Percentiles rank a stretch among this genome's conserved stretches.
phyloP scores from a whole-genome alignment of 2,888 invertebrate species.

The Dioctria linearis region DNA sequence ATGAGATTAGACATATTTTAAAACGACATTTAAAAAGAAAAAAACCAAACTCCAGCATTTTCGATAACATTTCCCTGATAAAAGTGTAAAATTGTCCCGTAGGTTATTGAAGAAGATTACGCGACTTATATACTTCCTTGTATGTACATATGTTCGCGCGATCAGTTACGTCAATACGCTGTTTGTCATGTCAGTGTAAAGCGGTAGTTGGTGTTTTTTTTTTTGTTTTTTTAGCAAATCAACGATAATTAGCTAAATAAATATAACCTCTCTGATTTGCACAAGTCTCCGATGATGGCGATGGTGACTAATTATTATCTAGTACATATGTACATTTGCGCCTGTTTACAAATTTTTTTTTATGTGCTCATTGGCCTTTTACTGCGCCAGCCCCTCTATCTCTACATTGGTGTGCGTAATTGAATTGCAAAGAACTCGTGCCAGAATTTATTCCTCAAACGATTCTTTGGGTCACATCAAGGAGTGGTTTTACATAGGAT shows the following conservation, averaged over 20 bases:
- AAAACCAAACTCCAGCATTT: background rate
- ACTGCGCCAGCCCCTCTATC: background rate
- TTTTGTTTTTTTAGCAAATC: background rate
- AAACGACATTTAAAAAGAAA: background rate
- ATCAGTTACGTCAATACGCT: background rate
- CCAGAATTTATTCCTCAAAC: constrained; percentile 22
- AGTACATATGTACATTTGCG: background rate
- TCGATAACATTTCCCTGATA: constrained; percentile 12
- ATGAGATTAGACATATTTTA: background rate
- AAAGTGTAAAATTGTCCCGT: background rate
- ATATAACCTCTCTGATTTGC: background rate
- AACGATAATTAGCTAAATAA: background rate
- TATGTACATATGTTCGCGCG: background rate
- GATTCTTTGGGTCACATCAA: constrained; percentile 29
- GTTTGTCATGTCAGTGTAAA: background rate
- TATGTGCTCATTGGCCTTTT: constrained; percentile 16
- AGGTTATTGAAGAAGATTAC: background rate
- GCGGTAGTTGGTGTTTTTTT: background rate
- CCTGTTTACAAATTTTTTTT: background rate
- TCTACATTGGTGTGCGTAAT: background rate
- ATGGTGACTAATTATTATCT: constrained; percentile 3
- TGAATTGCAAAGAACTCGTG: background rate
- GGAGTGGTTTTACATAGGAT: constrained; percentile 37
- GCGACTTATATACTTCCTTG: background rate
- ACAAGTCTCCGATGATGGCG: background rate